Evolutionary conservation across 1,140 invertebrate genomes (phyloP).

Genomic region (Heterodera carotae): DNA sequence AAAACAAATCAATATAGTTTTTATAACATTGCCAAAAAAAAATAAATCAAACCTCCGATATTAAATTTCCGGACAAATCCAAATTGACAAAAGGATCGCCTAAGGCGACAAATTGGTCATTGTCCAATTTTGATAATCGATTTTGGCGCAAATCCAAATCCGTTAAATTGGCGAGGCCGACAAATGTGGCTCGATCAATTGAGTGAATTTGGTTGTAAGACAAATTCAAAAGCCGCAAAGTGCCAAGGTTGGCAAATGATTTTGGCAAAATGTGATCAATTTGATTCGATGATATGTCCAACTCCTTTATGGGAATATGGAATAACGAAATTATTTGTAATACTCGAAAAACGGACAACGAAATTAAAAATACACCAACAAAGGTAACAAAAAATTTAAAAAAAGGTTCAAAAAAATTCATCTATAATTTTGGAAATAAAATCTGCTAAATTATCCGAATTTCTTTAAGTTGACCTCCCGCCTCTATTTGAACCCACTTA

Average conservation of each 20-base stretch:
- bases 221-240: constrained; percentile 1
- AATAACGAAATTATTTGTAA: too few relatives aligned
- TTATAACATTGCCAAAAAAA: not conserved
- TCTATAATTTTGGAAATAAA: not conserved
- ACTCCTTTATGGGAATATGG: not conserved
- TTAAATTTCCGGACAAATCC: constrained; percentile 9
- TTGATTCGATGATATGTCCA: constrained; percentile 25
- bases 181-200: not conserved
- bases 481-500: too few relatives aligned
- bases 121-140: constrained; percentile 27
- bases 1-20: constrained; percentile 1
- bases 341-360: too few relatives aligned
- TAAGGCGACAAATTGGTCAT: constrained; percentile 11
- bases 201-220: constrained; percentile 18
- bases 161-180: constrained; percentile 24
- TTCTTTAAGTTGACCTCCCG: too few relatives aligned
- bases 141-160: constrained; percentile 13
- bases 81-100: constrained; percentile 14
- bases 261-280: constrained; percentile 18
- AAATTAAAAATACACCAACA: too few relatives aligned
- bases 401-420: too few relatives aligned
- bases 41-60: constrained; percentile 19
- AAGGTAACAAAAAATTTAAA: too few relatives aligned
- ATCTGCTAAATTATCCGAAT: too few relatives aligned
- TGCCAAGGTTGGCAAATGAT: not conserved